Conservation (phyloP, 2,113 vertebrate genomes). For the Thymallus thymallus region DNA sequence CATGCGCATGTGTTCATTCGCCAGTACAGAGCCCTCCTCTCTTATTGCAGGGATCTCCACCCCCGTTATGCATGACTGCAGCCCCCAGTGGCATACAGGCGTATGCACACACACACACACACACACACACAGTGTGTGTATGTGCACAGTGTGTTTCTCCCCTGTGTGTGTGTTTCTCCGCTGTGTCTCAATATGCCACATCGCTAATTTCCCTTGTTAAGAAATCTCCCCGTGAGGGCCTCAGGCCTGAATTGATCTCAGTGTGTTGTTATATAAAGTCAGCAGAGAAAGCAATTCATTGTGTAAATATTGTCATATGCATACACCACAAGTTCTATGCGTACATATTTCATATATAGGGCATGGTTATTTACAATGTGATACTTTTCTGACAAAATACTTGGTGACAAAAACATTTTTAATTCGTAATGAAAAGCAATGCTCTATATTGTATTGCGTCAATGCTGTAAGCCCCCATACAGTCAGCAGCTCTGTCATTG, state of each 20-base stretch:
- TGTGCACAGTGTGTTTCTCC: no score
- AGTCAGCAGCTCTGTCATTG: slow-evolving; percentile 59
- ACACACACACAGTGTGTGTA: no score
- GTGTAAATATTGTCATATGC: no score
- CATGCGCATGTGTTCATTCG: slow-evolving; percentile 42
- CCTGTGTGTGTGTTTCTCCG: slow-evolving; percentile 3
- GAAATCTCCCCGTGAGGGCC: slow-evolving; percentile 16
- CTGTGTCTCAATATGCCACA: slow-evolving; percentile 8
- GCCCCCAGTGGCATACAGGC: slow-evolving; percentile 27
- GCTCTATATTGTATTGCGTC: slow-evolving; percentile 54
- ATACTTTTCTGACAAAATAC: slow-evolving; percentile 26
- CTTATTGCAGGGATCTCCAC: slow-evolving; percentile 57
- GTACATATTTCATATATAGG: no score
- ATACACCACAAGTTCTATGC: no score
- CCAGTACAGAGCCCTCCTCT: slow-evolving; percentile 44
- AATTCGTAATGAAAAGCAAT: slow-evolving; percentile 59
- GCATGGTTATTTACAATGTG: no score
- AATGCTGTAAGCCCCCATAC: slow-evolving; percentile 44
- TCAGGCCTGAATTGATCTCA: slow-evolving; percentile 13
- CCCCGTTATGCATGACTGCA: slow-evolving; percentile 47
- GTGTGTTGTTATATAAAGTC: no score
- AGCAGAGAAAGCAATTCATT: no score
- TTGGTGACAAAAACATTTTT: no score
- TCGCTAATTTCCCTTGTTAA: neutral
- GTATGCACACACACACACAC: slow-evolving; percentile 8